Evolutionary conservation across 2,797 vertebrate genomes (phyloP), one percentile per base, ranked within the genome.

Genomic region (Enteromius paludinosus): DNA sequence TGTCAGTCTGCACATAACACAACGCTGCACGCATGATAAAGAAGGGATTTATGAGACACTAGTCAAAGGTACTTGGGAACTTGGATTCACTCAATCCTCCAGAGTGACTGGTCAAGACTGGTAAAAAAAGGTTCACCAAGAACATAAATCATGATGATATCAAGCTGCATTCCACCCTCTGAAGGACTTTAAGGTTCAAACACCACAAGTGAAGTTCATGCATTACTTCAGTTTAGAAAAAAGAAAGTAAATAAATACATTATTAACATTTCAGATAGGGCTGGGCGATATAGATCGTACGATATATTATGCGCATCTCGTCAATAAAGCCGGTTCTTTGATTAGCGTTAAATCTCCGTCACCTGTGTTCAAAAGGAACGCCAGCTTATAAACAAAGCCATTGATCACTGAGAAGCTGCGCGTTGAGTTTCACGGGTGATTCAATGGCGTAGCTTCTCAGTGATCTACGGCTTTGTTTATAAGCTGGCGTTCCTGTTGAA

Each of bases 61-160:
- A 66, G 45, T 66, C 45, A 66, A 54, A 82, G 80, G 35, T 38
- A 47, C 70, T 72, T 38, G 61, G 35, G 70, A 74, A 66, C 33
- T 73, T 65, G 61, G 71, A 74, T 82, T 74, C 61, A 43, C 25
- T 82, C 71, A 68, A 23, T 56, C 47, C 49, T 66, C 23, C 30
- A 64, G 25, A 82, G 45, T 43, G 45, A 74, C 49, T 47, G 20
- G 56, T 72, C 25, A 43, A 45, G 35, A 47, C 54, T 71, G 78
- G 30, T 49, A 64, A 64, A 80, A 62, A 30, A 38, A 38, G 38
- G 69, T 81, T 81, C 79, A 81, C 5, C 30, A 23, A 81, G 56
- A 72, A 35, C 56, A 81, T 43, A 81, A 81, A 73, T 81, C 79
- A 81, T 38, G 69, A 45, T 28, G 41, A 81, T 72, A 35, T 38